These are phyloP conservation scores for Leucoptera coffeella DNA, from an alignment of 2,888 invertebrate genomes.

Conservation along the genomic window DNA sequence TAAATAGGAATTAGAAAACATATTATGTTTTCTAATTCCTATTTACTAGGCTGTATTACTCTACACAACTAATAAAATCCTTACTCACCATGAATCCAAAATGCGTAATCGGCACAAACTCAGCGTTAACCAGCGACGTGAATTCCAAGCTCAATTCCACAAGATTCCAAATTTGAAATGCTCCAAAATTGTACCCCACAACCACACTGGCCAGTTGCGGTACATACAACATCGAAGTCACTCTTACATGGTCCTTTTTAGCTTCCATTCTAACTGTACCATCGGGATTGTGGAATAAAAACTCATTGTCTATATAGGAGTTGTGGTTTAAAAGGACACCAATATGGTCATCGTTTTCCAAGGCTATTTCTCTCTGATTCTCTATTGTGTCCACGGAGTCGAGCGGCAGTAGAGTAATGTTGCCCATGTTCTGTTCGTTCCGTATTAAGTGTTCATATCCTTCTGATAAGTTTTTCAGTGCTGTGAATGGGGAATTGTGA, in stretches of 20 bases:
- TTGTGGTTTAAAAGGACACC: constrained; percentile 45
- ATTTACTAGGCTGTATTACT: too few species aligned
- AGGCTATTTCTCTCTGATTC: constrained; percentile 40
- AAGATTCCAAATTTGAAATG: constrained; percentile 67
- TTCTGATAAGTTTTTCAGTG: constrained; percentile 34
- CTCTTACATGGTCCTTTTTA: constrained; percentile 48
- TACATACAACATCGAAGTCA: constrained; percentile 61
- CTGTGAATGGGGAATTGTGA: too few species aligned
- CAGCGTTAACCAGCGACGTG: constrained; percentile 55
- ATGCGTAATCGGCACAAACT: constrained; percentile 54
- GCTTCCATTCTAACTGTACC: constrained; percentile 48
- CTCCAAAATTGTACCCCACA: constrained; percentile 71
- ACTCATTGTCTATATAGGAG: constrained; percentile 38
- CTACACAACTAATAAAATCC: too few species aligned
- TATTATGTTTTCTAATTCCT: too few species aligned
- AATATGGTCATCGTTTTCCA: constrained; percentile 49
- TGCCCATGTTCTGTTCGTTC: constrained; percentile 47
- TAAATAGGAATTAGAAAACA: too few species aligned
- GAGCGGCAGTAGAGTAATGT: constrained; percentile 35
- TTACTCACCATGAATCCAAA: too few species aligned
- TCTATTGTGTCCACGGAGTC: constrained; percentile 39
- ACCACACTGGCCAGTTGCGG: constrained; percentile 62
- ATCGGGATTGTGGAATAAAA: constrained; percentile 51
- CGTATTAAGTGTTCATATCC: constrained; percentile 29
- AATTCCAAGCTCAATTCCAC: constrained; percentile 44